Base-by-base conservation (phyloP, 1,140 invertebrate genomes). In the Zophobas atratus region DNA sequence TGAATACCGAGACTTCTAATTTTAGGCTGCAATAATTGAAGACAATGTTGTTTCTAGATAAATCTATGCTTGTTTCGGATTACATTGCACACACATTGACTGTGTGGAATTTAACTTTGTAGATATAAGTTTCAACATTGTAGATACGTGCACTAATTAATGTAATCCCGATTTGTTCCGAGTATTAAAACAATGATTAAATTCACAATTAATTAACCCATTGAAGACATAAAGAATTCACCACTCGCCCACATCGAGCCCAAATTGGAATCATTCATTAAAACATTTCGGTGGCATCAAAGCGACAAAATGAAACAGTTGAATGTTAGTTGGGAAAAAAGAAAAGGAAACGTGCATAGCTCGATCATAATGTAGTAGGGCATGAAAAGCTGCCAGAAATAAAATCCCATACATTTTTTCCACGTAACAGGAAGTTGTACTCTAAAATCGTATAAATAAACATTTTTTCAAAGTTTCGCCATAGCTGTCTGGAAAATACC, bases 261-360 rank as follows among this genome's bases (percentile, higher is more conserved):
- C 57, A 63, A 63, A 63, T 63, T 67, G 39, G 20, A 67, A 67
- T 43, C 60, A 67, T 67, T 67, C 60, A 67, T 67, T 67, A 67
- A 67, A 67, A 67, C 38, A 67, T 1, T 67, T 67, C 60, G 60
- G 60, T 67, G 60, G 6, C 60, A 43, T 67, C 38, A 67, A 67
- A 67, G 60, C 38, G 43, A 43, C 60, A 43, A 67, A 67, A 43
- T 41, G 56, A 46, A 67, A 67, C 36, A 67, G 2, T 67, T 67
- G 8, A 43, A 41, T 67, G 60, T 43, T 33, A 57, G 32, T 57
- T 57, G 33, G 32, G 33, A 67, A 38, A 63, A 63, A 63, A 63
- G 6, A 38, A 63, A 1, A 46, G 43, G 4, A 20, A 51, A 51
- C 4, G 2, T 51, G n/a, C 49, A 51, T 39, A 63, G 57, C 36